Conservation (phyloP, 2,888 invertebrate species). For the Incurvaria masculella region DNA sequence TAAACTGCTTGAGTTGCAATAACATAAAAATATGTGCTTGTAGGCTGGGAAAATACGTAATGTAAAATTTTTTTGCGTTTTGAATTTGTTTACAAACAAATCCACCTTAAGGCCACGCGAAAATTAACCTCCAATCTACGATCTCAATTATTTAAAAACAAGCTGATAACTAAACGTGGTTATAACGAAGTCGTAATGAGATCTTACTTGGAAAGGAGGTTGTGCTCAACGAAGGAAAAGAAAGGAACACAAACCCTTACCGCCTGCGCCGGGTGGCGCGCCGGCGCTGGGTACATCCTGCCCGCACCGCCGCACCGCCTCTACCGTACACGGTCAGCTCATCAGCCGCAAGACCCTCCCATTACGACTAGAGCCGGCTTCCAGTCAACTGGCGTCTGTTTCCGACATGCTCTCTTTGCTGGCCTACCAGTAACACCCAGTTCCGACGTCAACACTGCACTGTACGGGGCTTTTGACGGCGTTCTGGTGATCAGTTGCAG, state of each 20-base stretch:
- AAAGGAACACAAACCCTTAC: conserved; percentile 59
- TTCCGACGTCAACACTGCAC: background rate
- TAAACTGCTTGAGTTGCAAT: no score
- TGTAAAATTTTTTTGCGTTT: no score
- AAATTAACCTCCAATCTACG: no score
- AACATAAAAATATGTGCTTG: no score
- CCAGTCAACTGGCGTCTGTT: conserved; percentile 19
- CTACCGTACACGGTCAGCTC: conserved; percentile 20
- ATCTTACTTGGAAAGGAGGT: no score
- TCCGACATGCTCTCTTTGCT: conserved; percentile 3
- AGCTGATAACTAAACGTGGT: no score
- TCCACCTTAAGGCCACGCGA: no score
- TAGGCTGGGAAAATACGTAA: no score
- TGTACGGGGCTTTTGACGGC: background rate
- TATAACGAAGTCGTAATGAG: no score
- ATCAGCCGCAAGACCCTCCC: conserved; percentile 20
- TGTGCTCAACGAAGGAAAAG: no score
- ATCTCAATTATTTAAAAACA: no score
- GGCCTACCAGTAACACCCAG: background rate
- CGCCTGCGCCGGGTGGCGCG: conserved; percentile 73
- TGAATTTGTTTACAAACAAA: no score
- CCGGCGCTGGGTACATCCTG: conserved; percentile 71
- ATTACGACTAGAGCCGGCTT: background rate
- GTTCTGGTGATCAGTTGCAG: background rate
- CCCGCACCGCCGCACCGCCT: conserved; percentile 19